Percentiles rank a stretch among this genome's conserved stretches.
phyloP scores from a whole-genome alignment of 2,113 vertebrate genomes.

The Pipra filicauda region DNA sequence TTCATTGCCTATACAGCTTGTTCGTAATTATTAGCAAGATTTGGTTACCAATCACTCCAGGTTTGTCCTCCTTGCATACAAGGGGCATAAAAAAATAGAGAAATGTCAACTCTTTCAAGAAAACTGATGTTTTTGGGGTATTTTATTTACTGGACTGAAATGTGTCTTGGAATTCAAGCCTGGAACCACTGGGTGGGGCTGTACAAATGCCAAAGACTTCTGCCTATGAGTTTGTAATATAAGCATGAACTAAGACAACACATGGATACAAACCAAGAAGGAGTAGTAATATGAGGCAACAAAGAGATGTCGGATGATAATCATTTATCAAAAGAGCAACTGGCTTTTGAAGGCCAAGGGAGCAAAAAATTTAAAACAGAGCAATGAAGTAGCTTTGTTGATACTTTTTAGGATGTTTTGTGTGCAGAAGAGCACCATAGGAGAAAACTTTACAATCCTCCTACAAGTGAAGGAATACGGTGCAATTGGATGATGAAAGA shows the following conservation, averaged over 20 bases:
- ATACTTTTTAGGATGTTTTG: not conserved
- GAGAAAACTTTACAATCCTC: not conserved
- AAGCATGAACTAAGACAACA: not conserved
- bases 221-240: not conserved
- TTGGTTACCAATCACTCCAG: not conserved
- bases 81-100: not conserved
- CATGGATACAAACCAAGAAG: not conserved
- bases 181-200: not conserved
- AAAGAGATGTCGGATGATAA: not conserved
- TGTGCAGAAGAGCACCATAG: not conserved
- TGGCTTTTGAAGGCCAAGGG: not conserved
- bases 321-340: not conserved
- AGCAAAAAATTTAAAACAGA: not conserved
- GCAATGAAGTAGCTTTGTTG: not conserved
- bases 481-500: not conserved
- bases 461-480: not conserved
- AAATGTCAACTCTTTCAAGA: not conserved
- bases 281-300: not conserved
- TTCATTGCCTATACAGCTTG: not conserved
- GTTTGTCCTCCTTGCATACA: not conserved
- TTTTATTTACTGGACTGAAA: not conserved
- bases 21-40: not conserved
- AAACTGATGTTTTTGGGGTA: rapidly evolving
- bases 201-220: not conserved
- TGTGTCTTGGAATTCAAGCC: not conserved